Percentiles rank a stretch among this genome's conserved stretches.
These are phyloP conservation scores for Nymphicus hollandicus DNA, from an alignment of 2,113 vertebrate genomes.

Conservation along the genomic window DNA sequence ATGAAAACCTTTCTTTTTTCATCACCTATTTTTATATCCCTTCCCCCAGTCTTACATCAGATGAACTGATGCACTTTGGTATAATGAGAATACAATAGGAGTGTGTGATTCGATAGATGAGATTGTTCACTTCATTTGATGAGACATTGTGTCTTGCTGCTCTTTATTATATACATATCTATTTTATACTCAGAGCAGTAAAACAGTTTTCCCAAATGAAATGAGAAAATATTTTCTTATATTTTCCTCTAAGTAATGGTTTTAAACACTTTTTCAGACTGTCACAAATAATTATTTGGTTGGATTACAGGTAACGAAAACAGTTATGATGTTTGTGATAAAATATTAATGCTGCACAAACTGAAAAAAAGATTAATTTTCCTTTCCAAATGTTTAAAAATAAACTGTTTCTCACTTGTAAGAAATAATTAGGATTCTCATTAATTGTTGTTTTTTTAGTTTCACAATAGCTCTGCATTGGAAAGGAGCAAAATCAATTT, in stretches of 20 bases:
- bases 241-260: neutral
- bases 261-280: neutral
- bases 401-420: neutral
- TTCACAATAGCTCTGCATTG: neutral
- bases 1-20: neutral
- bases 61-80: neutral
- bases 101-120: neutral
- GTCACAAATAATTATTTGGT: neutral
- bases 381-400: neutral
- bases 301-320: neutral
- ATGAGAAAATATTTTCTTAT: neutral
- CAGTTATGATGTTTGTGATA: neutral
- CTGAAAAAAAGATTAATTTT: neutral
- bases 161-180: neutral
- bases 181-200: neutral
- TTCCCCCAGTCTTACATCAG: neutral
- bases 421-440: neutral
- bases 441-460: neutral
- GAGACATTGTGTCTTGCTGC: neutral
- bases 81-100: neutral
- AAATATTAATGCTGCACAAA: neutral
- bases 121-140: neutral
- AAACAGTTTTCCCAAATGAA: neutral
- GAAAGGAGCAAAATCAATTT: slow-evolving; percentile 24
- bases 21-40: neutral